These are phyloP conservation scores for Anoplophora glabripennis DNA, from an alignment of 1,140 invertebrate genomes.

Conservation along the genomic window DNA sequence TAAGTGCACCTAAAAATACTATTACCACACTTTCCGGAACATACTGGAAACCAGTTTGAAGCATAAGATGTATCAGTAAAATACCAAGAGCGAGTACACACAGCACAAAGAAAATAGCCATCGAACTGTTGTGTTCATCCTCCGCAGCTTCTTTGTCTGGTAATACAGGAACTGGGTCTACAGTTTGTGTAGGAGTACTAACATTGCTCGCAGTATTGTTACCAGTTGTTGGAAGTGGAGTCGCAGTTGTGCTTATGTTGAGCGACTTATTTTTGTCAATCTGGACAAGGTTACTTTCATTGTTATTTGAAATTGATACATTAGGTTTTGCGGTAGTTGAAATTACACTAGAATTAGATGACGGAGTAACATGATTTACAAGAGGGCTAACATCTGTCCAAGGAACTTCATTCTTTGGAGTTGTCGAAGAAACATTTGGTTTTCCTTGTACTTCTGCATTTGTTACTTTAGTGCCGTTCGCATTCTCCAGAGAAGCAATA, in stretches of 20 bases:
- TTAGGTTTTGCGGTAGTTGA: too few species aligned
- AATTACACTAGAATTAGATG: too few species aligned
- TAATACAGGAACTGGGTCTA: constrained; percentile 64
- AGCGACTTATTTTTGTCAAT: too few species aligned
- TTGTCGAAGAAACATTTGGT: background rate
- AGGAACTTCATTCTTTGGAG: background rate
- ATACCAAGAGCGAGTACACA: constrained; percentile 91
- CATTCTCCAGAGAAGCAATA: constrained; percentile 26
- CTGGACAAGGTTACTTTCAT: too few species aligned
- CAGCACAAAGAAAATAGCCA: constrained; percentile 95
- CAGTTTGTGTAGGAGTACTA: constrained; percentile 49
- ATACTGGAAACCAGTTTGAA: constrained; percentile 95
- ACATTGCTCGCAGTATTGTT: too few species aligned
- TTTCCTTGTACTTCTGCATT: background rate
- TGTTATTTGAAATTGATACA: too few species aligned
- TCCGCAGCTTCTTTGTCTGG: constrained; percentile 86
- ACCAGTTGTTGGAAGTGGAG: too few species aligned
- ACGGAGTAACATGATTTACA: too few species aligned
- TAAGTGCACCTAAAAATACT: constrained; percentile 88
- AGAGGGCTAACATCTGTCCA: background rate
- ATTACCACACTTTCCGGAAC: constrained; percentile 97
- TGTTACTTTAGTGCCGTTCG: background rate
- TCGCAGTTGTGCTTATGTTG: too few species aligned
- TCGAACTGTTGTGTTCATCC: constrained; percentile 93
- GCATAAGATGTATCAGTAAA: constrained; percentile 88